Evolutionary conservation across 2,888 invertebrate species (phyloP).

Genomic region (Cepaea hortensis): DNA sequence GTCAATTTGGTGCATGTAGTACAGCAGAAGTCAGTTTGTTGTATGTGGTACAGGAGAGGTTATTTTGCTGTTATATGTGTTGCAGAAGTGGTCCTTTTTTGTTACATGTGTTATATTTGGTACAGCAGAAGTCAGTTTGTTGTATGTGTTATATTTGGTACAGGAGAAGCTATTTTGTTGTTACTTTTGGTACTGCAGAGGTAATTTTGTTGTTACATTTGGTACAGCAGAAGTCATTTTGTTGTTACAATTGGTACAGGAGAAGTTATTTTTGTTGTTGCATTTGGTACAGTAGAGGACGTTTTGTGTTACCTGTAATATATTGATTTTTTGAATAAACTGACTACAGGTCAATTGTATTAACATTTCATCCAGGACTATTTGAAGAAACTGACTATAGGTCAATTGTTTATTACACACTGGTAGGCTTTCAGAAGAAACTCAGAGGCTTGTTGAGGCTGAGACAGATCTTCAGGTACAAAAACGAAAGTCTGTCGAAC

Average conservation of each 20-base stretch:
- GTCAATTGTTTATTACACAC: background rate
- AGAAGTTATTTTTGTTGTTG: no score
- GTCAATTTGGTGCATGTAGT: background rate
- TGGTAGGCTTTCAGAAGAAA: constrained; percentile 62
- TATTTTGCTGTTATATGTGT: no score
- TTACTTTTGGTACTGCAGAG: constrained; percentile 72
- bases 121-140: background rate
- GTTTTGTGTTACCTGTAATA: no score
- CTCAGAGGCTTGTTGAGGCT: constrained; percentile 51
- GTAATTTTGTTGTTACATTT: constrained; percentile 50
- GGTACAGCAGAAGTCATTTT: background rate
- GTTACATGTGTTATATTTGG: background rate
- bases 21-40: background rate
- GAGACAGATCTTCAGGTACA: constrained; percentile 67
- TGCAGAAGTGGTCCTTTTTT: constrained; percentile 67
- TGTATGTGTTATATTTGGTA: background rate
- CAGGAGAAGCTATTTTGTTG: no score
- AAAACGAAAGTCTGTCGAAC: constrained; percentile 65
- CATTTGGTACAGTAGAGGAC: no score
- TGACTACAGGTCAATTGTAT: no score
- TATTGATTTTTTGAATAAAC: no score
- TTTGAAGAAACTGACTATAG: no score
- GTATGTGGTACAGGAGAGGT: background rate
- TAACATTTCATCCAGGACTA: no score
- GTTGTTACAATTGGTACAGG: no score